These are phyloP conservation scores for Fratercula arctica DNA, from an alignment of 2,797 vertebrate species.

Conservation along the genomic window DNA sequence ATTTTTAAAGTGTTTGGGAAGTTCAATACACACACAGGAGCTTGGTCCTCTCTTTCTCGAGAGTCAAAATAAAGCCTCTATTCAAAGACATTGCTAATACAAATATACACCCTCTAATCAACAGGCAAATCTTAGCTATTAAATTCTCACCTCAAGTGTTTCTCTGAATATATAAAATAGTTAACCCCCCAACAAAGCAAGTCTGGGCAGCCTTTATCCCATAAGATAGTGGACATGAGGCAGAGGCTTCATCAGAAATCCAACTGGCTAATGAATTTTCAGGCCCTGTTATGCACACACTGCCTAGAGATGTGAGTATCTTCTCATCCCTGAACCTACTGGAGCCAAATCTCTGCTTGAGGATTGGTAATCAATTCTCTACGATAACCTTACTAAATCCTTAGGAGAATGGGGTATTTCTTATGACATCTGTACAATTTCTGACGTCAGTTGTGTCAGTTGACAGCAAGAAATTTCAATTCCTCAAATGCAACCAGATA, in stretches of 20 bases:
- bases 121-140: background rate
- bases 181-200: background rate
- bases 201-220: background rate
- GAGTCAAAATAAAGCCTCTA: background rate
- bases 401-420: background rate
- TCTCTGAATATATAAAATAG: background rate
- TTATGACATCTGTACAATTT: fast-evolving
- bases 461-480: background rate
- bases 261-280: background rate
- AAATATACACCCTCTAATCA: background rate
- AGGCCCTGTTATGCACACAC: background rate
- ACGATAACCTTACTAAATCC: background rate
- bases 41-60: background rate
- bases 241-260: background rate
- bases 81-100: background rate
- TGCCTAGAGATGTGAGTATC: background rate
- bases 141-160: background rate
- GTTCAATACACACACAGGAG: background rate
- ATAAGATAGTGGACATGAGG: background rate
- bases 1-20: background rate
- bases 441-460: background rate
- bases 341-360: background rate
- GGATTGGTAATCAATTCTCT: background rate
- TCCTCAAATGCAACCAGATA: background rate
- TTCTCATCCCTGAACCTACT: background rate